These are phyloP conservation scores for Thumatha senex DNA, from an alignment of 2,888 invertebrate species.

Conservation along the genomic window DNA sequence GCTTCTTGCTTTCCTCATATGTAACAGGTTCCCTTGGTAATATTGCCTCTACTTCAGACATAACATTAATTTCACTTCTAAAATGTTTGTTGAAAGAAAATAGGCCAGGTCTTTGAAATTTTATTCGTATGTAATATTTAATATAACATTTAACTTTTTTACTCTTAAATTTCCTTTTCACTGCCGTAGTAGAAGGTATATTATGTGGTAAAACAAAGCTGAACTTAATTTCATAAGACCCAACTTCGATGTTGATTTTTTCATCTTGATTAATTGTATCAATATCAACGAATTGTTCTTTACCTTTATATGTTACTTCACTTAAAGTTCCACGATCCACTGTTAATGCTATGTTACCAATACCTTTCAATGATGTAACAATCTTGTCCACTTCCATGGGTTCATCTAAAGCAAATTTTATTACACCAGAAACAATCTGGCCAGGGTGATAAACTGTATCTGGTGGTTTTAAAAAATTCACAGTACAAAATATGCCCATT, in stretches of 20 bases:
- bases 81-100: constrained; percentile 41
- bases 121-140: constrained; percentile 44
- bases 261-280: neutral
- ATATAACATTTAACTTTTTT: constrained; percentile 35
- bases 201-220: constrained; percentile 23
- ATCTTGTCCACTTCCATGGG: constrained; percentile 39
- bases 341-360: constrained; percentile 2
- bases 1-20: constrained; percentile 39
- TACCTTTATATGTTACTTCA: neutral
- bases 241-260: constrained; percentile 6
- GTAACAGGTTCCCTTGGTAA: constrained; percentile 38
- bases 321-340: neutral
- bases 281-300: neutral
- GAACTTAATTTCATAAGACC: constrained; percentile 40
- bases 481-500: too few relatives aligned
- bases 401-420: constrained; percentile 46
- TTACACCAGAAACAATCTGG: constrained; percentile 37
- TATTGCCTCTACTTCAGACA: constrained; percentile 37
- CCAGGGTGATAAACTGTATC: constrained; percentile 42
- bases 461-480: constrained; percentile 11
- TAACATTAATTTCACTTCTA: constrained; percentile 41
- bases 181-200: neutral
- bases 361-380: constrained; percentile 1
- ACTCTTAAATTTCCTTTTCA: neutral
- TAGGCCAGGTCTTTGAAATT: constrained; percentile 44